Evolutionary conservation across 1,140 invertebrate genomes (phyloP), one percentile per base, ranked within the genome.

Genomic region (Plutomurus gul): DNA sequence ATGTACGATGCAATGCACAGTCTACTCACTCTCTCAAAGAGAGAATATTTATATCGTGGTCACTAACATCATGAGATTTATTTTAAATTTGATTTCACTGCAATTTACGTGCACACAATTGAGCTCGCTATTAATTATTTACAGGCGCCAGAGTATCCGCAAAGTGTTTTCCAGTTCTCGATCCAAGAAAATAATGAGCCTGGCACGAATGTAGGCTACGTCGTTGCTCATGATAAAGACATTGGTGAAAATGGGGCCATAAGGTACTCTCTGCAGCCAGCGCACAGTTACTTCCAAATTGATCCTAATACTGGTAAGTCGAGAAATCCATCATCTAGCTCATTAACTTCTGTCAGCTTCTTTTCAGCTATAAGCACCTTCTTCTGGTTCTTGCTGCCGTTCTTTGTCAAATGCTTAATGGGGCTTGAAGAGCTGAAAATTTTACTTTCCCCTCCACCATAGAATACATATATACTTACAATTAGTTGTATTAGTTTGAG

Each of bases 151-250:
- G 87, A 88, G 20, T 98, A 97, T 86, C 87, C 89, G 11, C 89
- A 89, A 75, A 87, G 91, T 1, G 88, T 89, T 13, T 98, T 96
- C 87, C 89, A 92, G 37, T 97, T 97, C 85, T 87, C 89, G 47
- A 90, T 98, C 4, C 91, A 93, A 83, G 97, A 99, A 87, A 98
- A 99, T 88, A 87, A 92, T 75, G 90, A 92, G 1, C 88, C 92
- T 20, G 96, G 94, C 3, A 90, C 92, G 0, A 84, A 90, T 18
- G 92, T 97, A 30, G 96, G 96, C 0, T 90, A 88, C 47, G 90
- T 97, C 0, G 84, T 87, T 0, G 96, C 96, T 0, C 89, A 86
- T 11, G 96, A 98, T 88, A 88, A 90, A 2, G 96, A 99, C 89
- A 87, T 93, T 72, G 95, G 91, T 10, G 91, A 91, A 82, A 97